These are phyloP conservation scores for Delphinapterus leucas DNA, from an alignment of 2,113 vertebrate genomes.

Conservation along the genomic window DNA sequence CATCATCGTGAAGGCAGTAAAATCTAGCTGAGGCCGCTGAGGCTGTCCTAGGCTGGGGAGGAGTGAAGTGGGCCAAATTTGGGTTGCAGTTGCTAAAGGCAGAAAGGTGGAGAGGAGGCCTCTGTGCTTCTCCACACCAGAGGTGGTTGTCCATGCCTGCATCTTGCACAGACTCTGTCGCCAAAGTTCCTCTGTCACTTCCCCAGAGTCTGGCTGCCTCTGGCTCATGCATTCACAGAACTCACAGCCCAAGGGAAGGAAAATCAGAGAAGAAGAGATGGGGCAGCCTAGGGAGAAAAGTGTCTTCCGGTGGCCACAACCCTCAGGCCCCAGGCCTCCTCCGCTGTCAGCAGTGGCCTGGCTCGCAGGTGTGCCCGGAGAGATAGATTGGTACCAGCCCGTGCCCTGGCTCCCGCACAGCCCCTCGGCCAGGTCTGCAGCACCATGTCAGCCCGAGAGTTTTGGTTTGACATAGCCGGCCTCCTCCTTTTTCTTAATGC, in stretches of 20 bases:
- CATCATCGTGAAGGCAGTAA: neutral
- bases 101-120: neutral
- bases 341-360: neutral
- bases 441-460: constrained; percentile 52
- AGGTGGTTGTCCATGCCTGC: neutral
- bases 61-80: neutral
- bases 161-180: neutral
- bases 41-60: neutral
- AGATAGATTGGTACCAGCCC: fast-evolving
- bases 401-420: neutral
- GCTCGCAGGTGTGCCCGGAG: neutral
- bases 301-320: fast-evolving
- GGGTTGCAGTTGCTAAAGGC: neutral
- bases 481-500: constrained; percentile 62
- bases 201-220: neutral
- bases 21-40: neutral
- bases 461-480: constrained; percentile 74
- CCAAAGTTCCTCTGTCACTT: neutral
- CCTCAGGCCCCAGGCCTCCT: neutral
- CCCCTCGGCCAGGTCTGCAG: neutral
- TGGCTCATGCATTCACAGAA: neutral
- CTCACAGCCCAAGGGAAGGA: neutral
- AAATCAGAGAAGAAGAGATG: neutral
- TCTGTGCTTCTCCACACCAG: neutral
- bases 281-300: neutral